phyloP scores from a whole-genome alignment of 2,797 vertebrate species.

The Denticeps clupeoides region DNA sequence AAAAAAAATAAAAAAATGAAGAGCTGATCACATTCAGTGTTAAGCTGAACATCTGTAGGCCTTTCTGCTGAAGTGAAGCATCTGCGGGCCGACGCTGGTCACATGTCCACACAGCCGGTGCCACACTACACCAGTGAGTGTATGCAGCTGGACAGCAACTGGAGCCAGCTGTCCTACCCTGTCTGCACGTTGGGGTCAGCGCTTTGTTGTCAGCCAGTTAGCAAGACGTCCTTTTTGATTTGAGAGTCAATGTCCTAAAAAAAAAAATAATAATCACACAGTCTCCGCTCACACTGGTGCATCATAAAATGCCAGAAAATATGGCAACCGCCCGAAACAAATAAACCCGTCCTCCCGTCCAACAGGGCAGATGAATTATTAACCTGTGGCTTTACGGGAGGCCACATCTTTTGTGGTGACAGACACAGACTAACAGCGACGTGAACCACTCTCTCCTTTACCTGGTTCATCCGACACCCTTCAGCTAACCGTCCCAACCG shows the following conservation, averaged over 20 bases:
- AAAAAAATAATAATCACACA: not conserved
- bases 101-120: constrained; percentile 3
- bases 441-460: too few relatives aligned
- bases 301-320: too few relatives aligned
- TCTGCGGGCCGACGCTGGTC: constrained; percentile 1
- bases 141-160: constrained; percentile 3
- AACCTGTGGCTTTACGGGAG: too few relatives aligned
- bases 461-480: not conserved
- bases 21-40: not conserved
- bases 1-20: not conserved
- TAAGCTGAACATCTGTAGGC: not conserved
- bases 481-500: not conserved
- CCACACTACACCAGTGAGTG: not conserved
- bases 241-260: too few relatives aligned
- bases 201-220: not conserved
- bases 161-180: constrained; percentile 3
- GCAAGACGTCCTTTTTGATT: too few relatives aligned
- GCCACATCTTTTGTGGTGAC: too few relatives aligned
- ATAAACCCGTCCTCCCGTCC: too few relatives aligned
- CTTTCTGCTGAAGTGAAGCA: not conserved
- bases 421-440: too few relatives aligned
- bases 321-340: too few relatives aligned
- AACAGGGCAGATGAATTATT: too few relatives aligned
- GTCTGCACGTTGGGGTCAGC: not conserved
- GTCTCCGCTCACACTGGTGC: too few relatives aligned